Evolutionary conservation across 2,797 vertebrate species (phyloP).

Genomic region (Lithobates pipiens): DNA sequence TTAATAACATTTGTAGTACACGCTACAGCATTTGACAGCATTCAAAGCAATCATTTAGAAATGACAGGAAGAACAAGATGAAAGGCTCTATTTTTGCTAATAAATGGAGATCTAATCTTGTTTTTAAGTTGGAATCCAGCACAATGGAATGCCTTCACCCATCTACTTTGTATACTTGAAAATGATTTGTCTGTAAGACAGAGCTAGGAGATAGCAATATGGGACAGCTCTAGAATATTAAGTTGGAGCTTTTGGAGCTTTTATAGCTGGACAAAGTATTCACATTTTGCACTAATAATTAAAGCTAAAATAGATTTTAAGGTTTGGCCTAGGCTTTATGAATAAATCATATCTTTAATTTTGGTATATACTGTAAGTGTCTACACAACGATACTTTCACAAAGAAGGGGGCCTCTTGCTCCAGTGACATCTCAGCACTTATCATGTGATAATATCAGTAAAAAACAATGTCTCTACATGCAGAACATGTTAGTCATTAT

Average conservation of each 20-base stretch:
- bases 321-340: background rate
- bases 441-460: no score
- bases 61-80: conserved; percentile 29
- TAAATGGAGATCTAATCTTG: conserved; percentile 39
- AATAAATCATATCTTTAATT: background rate
- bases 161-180: conserved; percentile 5
- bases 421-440: no score
- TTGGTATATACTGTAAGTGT: background rate
- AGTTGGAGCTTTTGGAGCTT: conserved; percentile 1
- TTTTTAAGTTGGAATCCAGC: conserved; percentile 4
- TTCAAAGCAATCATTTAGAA: conserved; percentile 32
- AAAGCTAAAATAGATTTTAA: background rate
- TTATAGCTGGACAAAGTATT: background rate
- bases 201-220: background rate
- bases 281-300: background rate
- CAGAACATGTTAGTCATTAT: no score
- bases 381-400: background rate
- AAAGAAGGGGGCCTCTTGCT: no score
- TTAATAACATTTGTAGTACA: conserved; percentile 51
- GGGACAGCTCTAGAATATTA: background rate
- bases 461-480: no score
- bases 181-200: background rate
- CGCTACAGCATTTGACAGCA: conserved; percentile 18
- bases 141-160: conserved; percentile 5
- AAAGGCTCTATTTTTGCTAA: conserved; percentile 33